Evolutionary conservation across 2,888 invertebrate genomes (phyloP), one percentile per base, ranked within the genome.

Genomic region (Fragum sueziense): DNA sequence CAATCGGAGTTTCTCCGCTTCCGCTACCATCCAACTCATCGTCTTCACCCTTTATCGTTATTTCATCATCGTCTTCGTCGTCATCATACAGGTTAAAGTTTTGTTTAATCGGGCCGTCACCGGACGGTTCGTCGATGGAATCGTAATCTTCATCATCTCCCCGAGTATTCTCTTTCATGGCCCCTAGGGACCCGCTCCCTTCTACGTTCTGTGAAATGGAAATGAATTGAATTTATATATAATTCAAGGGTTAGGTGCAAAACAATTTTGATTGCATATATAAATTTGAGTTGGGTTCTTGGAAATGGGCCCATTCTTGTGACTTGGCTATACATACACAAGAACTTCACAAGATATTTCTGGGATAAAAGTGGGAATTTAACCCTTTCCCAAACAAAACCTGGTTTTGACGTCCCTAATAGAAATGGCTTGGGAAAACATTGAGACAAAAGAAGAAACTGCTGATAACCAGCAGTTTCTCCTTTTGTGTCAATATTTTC

Each of bases 121-220:
- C 74, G 14, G 74, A 74, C 17, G 65, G 34, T 2, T 29, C 74
- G 20, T 31, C 57, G 31, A 54, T 25, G 4, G 62, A 62, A 41
- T 69, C 69, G 22, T 68, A 74, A 74, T 74, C 74, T 69, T 74
- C 74, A 59, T 74, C 74, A 29, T 74, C 74, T 29, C 37, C 69
- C 6, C 31, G 25, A 11, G 29, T 67, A 25, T 67, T 67, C 25
- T 47, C 52, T 51, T 51, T 69, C 22, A 20, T 31, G 9, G 31
- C 3, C n/a, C n/a, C n/a, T n/a, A 47, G 17, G n/a, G 7, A 4
- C 3, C 69, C 69, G 52, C 69, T 69, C 4, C 67, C 62, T 37
- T 62, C 67, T 27, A 7, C 34, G 1, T 67, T 27, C 41, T 67
- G 29, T 27, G 2, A 29, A 61, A 27, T 2, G 9, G 20, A 1